phyloP scores from a whole-genome alignment of 2,888 invertebrate genomes.

The Agrochola litura region DNA sequence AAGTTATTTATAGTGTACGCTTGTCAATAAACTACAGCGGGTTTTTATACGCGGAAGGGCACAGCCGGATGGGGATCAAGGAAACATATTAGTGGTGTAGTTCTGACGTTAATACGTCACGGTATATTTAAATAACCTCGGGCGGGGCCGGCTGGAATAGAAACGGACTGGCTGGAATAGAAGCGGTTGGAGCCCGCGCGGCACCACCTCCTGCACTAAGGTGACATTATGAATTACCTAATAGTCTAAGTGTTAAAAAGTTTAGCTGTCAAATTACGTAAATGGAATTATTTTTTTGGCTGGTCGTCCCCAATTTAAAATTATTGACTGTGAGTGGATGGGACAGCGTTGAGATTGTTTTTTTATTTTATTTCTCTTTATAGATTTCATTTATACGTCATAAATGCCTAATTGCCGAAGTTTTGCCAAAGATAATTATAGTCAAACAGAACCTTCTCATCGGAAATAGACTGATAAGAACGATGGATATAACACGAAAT shows the following conservation, averaged over 20 bases:
- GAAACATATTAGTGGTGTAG: conserved; percentile 75
- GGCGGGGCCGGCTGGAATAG: conserved; percentile 76
- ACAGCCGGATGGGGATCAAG: conserved; percentile 80
- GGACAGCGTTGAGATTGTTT: not conserved
- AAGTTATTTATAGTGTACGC: conserved; percentile 74
- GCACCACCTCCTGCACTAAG: conserved; percentile 72
- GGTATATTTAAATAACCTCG: conserved; percentile 82
- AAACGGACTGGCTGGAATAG: conserved; percentile 64
- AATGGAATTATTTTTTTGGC: not conserved
- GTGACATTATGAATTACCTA: conserved; percentile 17
- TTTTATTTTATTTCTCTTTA: not conserved
- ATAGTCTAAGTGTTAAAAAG: not conserved
- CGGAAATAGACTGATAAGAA: not conserved
- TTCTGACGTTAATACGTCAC: conserved; percentile 76
- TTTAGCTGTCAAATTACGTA: conserved; percentile 11
- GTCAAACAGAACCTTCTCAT: not conserved
- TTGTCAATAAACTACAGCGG: conserved; percentile 78
- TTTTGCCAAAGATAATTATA: conserved; percentile 15
- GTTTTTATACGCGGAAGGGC: conserved; percentile 80
- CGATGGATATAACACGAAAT: not conserved
- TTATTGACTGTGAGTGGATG: not conserved
- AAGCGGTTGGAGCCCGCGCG: conserved; percentile 80
- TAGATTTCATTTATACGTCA: not conserved
- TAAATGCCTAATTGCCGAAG: not conserved
- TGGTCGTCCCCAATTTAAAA: not conserved